A percentile compares a stretch with the other conserved stretches of the same genome.
Conservation (phyloP, 2,888 invertebrate genomes). For the Cheilosia vernalis region DNA sequence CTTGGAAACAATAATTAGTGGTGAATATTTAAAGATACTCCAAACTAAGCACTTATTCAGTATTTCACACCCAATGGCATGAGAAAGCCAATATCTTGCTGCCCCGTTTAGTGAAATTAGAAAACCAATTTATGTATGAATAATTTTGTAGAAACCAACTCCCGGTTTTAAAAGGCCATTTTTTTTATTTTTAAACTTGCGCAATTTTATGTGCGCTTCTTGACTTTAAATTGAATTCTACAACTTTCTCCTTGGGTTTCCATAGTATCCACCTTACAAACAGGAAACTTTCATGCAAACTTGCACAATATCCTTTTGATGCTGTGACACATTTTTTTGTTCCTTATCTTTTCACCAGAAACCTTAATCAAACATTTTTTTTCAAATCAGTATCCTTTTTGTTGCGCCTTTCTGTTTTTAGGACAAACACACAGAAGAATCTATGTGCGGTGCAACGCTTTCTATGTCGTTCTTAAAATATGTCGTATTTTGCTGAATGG, state of each 20-base stretch:
- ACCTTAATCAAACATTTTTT: slow-evolving; percentile 61
- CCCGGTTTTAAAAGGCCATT: too few species aligned
- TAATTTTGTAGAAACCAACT: too few species aligned
- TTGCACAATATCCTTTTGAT: slow-evolving; percentile 30
- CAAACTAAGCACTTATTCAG: too few species aligned
- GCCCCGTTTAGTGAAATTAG: too few species aligned
- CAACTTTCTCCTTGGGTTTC: not conserved
- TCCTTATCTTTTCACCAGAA: not conserved
- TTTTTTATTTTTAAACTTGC: slow-evolving; percentile 1
- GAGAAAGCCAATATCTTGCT: too few species aligned
- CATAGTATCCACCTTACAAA: not conserved
- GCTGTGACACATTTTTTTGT: slow-evolving; percentile 49
- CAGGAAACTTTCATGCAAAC: not conserved
- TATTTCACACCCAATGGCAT: too few species aligned
- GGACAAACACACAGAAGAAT: not conserved
- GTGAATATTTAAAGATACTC: too few species aligned
- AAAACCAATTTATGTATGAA: too few species aligned
- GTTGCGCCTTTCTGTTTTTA: slow-evolving; percentile 27
- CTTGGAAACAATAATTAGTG: too few species aligned
- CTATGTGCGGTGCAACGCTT: slow-evolving; percentile 13
- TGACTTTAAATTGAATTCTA: slow-evolving; percentile 14
- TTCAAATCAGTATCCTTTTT: slow-evolving; percentile 39
- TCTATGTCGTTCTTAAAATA: slow-evolving; percentile 43
- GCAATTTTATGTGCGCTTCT: not conserved
- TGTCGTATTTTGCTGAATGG: slow-evolving; percentile 49